phyloP scores from a whole-genome alignment of 2,113 vertebrate species.

The Ondatra zibethicus region DNA sequence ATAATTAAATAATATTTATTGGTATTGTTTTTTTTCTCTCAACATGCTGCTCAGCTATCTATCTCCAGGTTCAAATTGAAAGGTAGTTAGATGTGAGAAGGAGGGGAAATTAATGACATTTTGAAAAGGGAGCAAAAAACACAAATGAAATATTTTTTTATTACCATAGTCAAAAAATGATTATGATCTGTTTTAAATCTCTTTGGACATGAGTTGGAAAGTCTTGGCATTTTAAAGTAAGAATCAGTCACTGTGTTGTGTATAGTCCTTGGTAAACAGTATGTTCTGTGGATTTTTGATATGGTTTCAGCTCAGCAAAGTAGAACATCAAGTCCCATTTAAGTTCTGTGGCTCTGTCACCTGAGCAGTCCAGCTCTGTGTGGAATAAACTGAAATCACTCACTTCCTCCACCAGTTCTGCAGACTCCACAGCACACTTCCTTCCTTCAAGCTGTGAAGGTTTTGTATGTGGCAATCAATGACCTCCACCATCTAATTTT shows the following conservation, averaged over 20 bases:
- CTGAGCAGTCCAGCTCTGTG: background rate
- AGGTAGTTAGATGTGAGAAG: background rate
- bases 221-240: background rate
- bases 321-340: background rate
- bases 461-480: background rate
- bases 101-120: background rate
- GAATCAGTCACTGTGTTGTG: background rate
- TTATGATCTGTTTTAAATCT: background rate
- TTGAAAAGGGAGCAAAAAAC: constrained; percentile 22
- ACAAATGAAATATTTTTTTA: constrained; percentile 22
- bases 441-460: background rate
- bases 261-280: background rate
- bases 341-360: background rate
- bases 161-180: background rate
- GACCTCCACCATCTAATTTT: background rate
- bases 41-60: background rate
- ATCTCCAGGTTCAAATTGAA: background rate
- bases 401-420: background rate
- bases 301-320: background rate
- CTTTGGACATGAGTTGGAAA: background rate
- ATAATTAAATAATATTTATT: background rate
- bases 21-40: background rate
- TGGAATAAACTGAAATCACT: background rate
- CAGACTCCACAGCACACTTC: background rate
- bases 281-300: background rate